Base-by-base conservation (phyloP, 2,113 vertebrate genomes). In the Gobio gobio region DNA sequence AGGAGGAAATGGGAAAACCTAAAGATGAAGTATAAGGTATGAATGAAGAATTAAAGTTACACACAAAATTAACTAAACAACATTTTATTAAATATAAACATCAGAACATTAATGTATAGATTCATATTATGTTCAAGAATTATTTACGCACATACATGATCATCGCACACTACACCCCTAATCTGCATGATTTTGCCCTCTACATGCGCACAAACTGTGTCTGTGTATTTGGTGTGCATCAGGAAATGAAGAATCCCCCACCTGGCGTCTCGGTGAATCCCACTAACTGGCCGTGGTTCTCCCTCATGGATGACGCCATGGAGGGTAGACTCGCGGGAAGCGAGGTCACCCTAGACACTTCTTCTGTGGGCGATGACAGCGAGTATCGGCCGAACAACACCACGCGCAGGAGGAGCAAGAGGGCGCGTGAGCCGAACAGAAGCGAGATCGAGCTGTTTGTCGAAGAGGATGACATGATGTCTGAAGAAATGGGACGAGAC, bases 1-100 rank as follows among this genome's bases (percentile, higher is more conserved):
- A 88, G 90, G 47, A 93, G 93, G 88, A 95, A 94, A 86, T 95
- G 93, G 93, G 93, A 95, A 87, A 94, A 94, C 85, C 64, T 94
- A 83, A 94, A 92, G 61, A 94, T 93, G 76, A 92, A 87, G 87
- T 94, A 94, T 72, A 94, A 93, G 92, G 94, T 95, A 87, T n/a
- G 58, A 22, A 29, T 29, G 1, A 1, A 29, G 0, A 5, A 70
- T 68, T 13, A 78, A 78, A 29, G 8, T 20, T 73, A 61, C 24
- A 18, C 40, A 33, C 58, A 80, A 61, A 26, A 10, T 64, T 29
- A 45, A 26, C 13, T 22, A 40, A 70, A 61, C 9, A 10, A 61
- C 10, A 61, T 61, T 61, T 61, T 5, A 24, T 24, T 24, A 70
- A 40, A 10, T 10, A 43, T 10, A 22, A 70, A 70, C 68, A 72